Evolutionary conservation across 2,113 vertebrate genomes (phyloP).

Genomic region (Notothenia rossii): DNA sequence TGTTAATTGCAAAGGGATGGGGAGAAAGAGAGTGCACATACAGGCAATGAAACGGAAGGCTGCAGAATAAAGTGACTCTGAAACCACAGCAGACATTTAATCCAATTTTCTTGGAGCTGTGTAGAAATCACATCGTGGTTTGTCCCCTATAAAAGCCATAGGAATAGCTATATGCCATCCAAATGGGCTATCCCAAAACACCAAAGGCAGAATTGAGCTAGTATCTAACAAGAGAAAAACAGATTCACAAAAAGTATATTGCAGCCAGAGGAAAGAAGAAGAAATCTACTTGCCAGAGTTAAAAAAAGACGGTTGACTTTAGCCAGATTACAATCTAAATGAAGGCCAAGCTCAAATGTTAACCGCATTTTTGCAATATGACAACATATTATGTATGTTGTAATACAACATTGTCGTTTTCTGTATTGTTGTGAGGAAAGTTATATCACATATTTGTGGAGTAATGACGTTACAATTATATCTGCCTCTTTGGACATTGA

Average conservation of each 20-base stretch:
- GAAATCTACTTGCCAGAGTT: constrained; percentile 4
- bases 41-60: constrained; percentile 51
- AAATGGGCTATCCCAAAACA: constrained; percentile 49
- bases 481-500: too few species aligned
- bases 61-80: constrained; percentile 60
- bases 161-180: constrained; percentile 26
- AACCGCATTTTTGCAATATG: too few species aligned
- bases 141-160: constrained; percentile 65
- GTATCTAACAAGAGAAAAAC: constrained; percentile 45
- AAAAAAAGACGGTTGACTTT: neutral
- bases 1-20: constrained; percentile 21
- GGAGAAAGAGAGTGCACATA: constrained; percentile 21
- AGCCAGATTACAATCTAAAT: too few species aligned
- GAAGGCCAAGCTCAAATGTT: too few species aligned
- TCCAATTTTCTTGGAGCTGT: constrained; percentile 68
- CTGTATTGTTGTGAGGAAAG: too few species aligned
- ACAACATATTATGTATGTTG: too few species aligned
- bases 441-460: too few species aligned
- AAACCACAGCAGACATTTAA: constrained; percentile 75
- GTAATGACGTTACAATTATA: too few species aligned
- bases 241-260: constrained; percentile 30
- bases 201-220: constrained; percentile 46
- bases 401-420: too few species aligned
- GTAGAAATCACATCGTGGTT: constrained; percentile 58
- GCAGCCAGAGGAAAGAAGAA: constrained; percentile 3